phyloP scores from a whole-genome alignment of 2,888 invertebrate genomes.

The Heteromurus nitidus region DNA sequence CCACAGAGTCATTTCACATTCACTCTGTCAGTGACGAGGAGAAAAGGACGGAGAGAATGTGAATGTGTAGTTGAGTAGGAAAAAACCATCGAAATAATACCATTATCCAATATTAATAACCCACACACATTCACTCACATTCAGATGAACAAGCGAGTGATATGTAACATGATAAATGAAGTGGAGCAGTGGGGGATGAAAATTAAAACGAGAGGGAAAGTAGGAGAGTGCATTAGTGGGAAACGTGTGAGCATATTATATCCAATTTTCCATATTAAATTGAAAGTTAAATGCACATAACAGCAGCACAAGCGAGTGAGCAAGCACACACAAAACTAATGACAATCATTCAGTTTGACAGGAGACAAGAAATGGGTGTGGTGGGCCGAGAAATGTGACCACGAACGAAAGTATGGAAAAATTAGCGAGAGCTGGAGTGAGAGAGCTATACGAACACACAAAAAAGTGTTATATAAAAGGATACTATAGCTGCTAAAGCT shows the following conservation, averaged over 20 bases:
- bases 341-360: background rate
- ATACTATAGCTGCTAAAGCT: too few relatives aligned
- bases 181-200: constrained; percentile 1
- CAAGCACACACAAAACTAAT: background rate
- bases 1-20: background rate
- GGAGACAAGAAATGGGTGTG: constrained; percentile 12
- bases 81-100: background rate
- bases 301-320: background rate
- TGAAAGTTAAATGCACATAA: background rate
- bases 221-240: background rate
- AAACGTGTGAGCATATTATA: background rate
- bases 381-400: background rate
- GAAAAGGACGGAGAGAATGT: background rate
- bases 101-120: constrained; percentile 1
- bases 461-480: background rate
- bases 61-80: background rate
- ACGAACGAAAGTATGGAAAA: background rate
- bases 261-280: too few relatives aligned
- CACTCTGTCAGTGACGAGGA: background rate
- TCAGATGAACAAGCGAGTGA: background rate
- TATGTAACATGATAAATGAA: background rate
- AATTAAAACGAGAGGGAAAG: background rate
- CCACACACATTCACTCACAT: too few relatives aligned
- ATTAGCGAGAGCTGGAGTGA: background rate
- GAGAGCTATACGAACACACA: background rate